Conservation (phyloP, 2,113 vertebrate genomes). For the Hypomesus transpacificus region DNA sequence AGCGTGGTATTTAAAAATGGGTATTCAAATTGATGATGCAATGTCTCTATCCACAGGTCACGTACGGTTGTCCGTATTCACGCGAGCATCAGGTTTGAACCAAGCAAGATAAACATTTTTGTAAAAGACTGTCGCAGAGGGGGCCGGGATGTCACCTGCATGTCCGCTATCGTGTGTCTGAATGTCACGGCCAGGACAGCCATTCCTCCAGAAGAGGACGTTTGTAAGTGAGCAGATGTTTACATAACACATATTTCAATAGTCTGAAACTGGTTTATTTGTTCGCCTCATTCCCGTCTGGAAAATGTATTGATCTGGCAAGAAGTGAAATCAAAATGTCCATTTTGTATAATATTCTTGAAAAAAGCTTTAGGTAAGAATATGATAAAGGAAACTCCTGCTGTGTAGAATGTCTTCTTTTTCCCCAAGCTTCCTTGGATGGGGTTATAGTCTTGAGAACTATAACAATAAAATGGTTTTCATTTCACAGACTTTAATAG, state of each 20-base stretch:
- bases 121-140: slow-evolving; percentile 84
- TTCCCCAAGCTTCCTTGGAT: too few relatives aligned
- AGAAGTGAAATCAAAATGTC: too few relatives aligned
- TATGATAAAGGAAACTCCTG: background rate
- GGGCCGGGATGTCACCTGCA: slow-evolving; percentile 85
- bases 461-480: background rate
- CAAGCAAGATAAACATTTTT: slow-evolving; percentile 89
- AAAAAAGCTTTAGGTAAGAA: background rate
- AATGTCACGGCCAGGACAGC: slow-evolving; percentile 70
- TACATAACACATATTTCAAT: background rate
- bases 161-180: slow-evolving; percentile 81
- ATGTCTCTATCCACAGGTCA: slow-evolving; percentile 72
- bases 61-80: slow-evolving; percentile 83
- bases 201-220: slow-evolving; percentile 46
- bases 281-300: background rate
- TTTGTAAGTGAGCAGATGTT: slow-evolving; percentile 64
- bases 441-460: background rate
- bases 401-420: background rate
- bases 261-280: background rate
- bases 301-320: background rate
- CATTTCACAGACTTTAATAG: background rate
- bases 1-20: too few relatives aligned
- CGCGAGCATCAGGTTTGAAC: slow-evolving; percentile 82
- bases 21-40: too few relatives aligned
- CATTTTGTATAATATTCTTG: background rate